Evolutionary conservation across 2,113 vertebrate species (phyloP), one percentile per base, ranked within the genome.

Genomic region (Pavo muticus): DNA sequence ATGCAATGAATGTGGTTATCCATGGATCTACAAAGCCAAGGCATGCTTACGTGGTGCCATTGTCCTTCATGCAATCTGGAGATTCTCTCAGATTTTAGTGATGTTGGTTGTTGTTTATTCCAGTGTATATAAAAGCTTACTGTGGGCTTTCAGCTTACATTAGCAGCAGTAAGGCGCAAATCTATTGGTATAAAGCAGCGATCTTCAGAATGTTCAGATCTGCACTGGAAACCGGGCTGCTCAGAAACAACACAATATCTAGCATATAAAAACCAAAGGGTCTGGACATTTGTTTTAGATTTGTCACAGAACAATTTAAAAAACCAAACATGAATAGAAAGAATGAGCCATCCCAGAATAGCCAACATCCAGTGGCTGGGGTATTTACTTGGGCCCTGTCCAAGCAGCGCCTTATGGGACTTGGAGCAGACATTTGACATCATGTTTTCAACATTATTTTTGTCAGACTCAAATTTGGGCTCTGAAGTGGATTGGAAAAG

Each of bases 281-380:
- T 91, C 94, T 87, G 96, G 96, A 94, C 96, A 96, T 96, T 97
- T 97, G 95, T 96, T 97, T 97, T 95, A 94, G 87, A 96, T 97
- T 97, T 97, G 96, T 93, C 91, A 94, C 91, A 97, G 94, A 97
- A 95, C 93, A 92, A 95, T 96, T 96, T 95, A 93, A 95, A 96
- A 96, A 96, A 88, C 92, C 96, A 95, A 95, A 95, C 94, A 95
- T 96, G 94, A 96, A 95, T 95, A 96, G 94, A 96, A 96, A 95
- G 95, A 96, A 96, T 96, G 95, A 96, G 94, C 88, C 96, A 94
- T 96, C 94, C 92, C 94, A 95, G 95, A 95, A 96, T 96, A 96
- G 91, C 94, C 92, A 93, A 57, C 86, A 96, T 96, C 94, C 96
- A 96, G 95, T 96, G 96, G 94, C 96, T 96, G 68, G 96, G 95